Evolutionary conservation across 2,797 vertebrate species (phyloP).

Genomic region (Sebastes miniatus): DNA sequence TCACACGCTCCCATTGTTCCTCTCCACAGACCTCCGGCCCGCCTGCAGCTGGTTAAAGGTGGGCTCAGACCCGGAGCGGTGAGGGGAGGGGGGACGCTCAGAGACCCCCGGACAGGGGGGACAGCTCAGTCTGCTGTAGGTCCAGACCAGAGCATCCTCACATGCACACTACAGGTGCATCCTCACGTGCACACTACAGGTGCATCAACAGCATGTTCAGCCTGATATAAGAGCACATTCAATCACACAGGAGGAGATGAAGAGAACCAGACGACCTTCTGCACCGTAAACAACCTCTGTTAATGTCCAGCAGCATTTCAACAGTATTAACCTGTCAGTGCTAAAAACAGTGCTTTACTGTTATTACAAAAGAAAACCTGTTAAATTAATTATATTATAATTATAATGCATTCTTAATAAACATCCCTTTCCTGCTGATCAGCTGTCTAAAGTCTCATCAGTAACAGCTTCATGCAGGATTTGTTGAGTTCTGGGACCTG

Average conservation of each 20-base stretch:
- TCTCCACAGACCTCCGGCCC: conserved; percentile 76
- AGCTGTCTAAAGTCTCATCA: too few species aligned
- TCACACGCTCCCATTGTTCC: conserved; percentile 71
- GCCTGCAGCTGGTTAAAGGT: conserved; percentile 83
- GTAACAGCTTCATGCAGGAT: too few species aligned
- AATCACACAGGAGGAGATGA: not conserved
- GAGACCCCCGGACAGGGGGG: conserved; percentile 21
- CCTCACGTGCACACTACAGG: not conserved
- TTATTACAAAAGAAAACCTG: too few species aligned
- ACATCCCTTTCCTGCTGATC: too few species aligned
- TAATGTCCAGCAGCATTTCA: too few species aligned
- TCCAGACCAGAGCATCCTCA: not conserved
- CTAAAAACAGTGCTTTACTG: too few species aligned
- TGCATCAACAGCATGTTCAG: not conserved
- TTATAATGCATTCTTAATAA: too few species aligned
- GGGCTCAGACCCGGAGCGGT: conserved; percentile 72
- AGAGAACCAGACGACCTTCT: not conserved
- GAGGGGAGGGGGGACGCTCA: conserved; percentile 32
- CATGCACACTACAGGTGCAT: not conserved
- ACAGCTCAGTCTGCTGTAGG: conserved; percentile 16
- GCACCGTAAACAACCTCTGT: too few species aligned
- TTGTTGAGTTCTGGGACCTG: too few species aligned
- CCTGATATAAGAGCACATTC: not conserved
- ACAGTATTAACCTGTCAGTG: accelerated
- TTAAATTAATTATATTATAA: accelerated